These are phyloP conservation scores for Phengaris alcon DNA, from an alignment of 2,888 invertebrate genomes.

Conservation along the genomic window DNA sequence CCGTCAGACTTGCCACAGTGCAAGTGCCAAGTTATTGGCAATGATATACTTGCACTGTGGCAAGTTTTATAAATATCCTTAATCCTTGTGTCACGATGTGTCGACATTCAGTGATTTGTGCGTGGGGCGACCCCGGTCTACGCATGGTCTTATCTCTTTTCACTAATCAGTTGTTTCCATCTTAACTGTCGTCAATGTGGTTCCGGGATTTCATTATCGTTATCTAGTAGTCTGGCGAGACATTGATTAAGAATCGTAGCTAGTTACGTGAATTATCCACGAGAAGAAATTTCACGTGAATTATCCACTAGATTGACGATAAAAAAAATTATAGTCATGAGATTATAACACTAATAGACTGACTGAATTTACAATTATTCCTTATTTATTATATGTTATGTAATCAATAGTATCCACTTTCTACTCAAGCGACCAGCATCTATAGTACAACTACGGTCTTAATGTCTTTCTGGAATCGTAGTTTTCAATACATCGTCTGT, in stretches of 20 bases:
- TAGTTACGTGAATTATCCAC: background rate
- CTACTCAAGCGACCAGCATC: no score
- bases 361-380: background rate
- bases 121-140: background rate
- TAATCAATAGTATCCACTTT: no score
- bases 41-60: no score
- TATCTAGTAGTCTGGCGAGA: background rate
- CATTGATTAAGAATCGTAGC: background rate
- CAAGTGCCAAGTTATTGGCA: no score
- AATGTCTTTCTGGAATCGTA: no score
- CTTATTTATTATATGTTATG: no score
- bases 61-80: no score
- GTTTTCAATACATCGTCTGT: no score
- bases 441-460: no score
- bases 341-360: constrained; percentile 2
- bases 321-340: background rate
- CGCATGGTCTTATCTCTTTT: background rate
- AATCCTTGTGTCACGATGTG: background rate
- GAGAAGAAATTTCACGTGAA: no score
- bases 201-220: background rate
- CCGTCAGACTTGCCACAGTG: no score
- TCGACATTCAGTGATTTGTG: background rate
- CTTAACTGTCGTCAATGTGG: background rate
- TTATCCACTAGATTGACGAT: background rate
- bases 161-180: background rate